Evolutionary conservation across 2,888 invertebrate species (phyloP).

Genomic region (Andrena praecox): DNA sequence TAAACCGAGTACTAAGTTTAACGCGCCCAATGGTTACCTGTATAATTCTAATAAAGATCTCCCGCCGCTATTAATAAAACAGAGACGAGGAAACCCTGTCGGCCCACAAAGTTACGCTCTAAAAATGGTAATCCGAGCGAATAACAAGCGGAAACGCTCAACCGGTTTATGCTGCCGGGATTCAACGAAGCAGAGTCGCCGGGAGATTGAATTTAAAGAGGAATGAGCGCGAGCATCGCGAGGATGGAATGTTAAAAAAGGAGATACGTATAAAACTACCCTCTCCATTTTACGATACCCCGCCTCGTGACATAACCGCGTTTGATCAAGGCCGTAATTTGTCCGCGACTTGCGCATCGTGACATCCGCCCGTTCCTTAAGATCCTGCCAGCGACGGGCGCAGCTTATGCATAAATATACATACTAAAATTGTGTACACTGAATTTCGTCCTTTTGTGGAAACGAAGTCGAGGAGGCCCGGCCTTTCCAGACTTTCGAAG

Average conservation of each 20-base stretch:
- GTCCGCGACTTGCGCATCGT: conserved; percentile 22
- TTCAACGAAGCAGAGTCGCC: neutral
- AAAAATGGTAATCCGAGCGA: conserved; percentile 37
- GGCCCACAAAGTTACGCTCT: conserved; percentile 8
- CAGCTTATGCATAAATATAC: conserved; percentile 72
- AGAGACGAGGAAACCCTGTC: neutral
- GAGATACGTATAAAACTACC: conserved; percentile 1
- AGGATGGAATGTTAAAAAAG: conserved; percentile 1
- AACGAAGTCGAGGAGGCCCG: conserved; percentile 51
- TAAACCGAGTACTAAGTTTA: conserved; percentile 10
- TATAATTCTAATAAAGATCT: conserved; percentile 33
- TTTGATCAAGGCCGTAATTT: conserved; percentile 35
- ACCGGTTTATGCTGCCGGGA: conserved; percentile 18
- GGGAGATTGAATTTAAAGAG: conserved; percentile 39
- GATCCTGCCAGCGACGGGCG: conserved; percentile 42
- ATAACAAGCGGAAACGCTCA: conserved; percentile 24
- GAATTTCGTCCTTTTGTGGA: conserved; percentile 71
- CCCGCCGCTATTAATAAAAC: conserved; percentile 19
- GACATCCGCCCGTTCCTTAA: conserved; percentile 31
- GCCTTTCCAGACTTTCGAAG: conserved; percentile 20
- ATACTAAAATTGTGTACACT: conserved; percentile 70
- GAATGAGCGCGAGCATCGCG: neutral
- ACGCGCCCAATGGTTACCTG: neutral
- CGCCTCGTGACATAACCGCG: conserved; percentile 30
- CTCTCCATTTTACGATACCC: neutral